Conservation (phyloP, 1,140 invertebrate species). For the Hyphantria cunea region DNA sequence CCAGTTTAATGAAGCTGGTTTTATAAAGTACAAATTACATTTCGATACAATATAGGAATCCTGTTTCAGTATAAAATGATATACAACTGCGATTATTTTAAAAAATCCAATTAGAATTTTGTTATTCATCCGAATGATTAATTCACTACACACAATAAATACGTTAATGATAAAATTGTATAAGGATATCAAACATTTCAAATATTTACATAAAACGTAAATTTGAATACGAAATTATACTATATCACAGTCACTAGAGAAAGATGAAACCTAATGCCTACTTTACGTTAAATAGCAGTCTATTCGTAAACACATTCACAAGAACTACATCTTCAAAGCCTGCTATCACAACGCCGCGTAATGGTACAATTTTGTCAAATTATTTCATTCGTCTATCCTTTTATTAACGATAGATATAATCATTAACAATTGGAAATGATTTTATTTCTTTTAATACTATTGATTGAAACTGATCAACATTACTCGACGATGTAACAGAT, state of each 20-base stretch:
- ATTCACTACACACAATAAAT: conserved; percentile 68
- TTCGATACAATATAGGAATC: conserved; percentile 46
- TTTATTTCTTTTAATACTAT: background rate
- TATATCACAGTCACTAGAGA: conserved; percentile 80
- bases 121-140: conserved; percentile 30
- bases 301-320: conserved; percentile 71
- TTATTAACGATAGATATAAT: too few relatives aligned
- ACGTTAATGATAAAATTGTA: conserved; percentile 75
- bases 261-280: conserved; percentile 64
- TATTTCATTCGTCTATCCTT: too few relatives aligned
- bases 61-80: conserved; percentile 59
- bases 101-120: conserved; percentile 32
- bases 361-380: too few relatives aligned
- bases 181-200: conserved; percentile 76
- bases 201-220: conserved; percentile 73
- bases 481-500: conserved; percentile 30
- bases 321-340: conserved; percentile 49
- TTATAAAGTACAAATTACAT: conserved; percentile 50
- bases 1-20: conserved; percentile 52
- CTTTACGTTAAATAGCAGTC: conserved; percentile 62
- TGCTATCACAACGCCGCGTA: conserved; percentile 39
- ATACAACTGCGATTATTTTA: conserved; percentile 49
- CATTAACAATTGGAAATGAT: background rate
- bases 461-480: too few relatives aligned
- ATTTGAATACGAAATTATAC: conserved; percentile 73